phyloP scores from a whole-genome alignment of 2,113 vertebrate genomes.

The Plestiodon gilberti region DNA sequence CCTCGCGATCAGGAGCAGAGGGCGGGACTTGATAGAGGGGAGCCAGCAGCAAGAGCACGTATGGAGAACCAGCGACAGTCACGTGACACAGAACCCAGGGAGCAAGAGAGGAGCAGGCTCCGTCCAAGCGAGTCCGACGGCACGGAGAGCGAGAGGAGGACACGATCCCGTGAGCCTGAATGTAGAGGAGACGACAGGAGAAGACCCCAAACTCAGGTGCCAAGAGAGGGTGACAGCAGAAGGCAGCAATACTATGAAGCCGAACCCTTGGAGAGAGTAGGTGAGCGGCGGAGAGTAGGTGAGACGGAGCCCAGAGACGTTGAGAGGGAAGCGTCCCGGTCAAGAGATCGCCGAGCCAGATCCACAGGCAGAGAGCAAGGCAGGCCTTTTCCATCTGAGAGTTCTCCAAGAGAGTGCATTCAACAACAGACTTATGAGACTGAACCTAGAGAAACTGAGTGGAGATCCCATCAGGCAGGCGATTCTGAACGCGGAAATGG shows the following conservation, averaged over 20 bases:
- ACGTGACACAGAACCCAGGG: accelerated
- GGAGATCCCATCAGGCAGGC: too few relatives aligned
- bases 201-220: accelerated
- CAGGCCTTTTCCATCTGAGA: too few relatives aligned
- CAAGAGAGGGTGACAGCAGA: neutral
- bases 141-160: accelerated
- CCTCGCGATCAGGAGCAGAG: too few relatives aligned
- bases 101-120: neutral
- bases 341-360: too few relatives aligned
- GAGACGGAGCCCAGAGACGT: accelerated
- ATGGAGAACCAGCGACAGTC: accelerated
- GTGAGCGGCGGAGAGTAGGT: neutral
- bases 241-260: neutral
- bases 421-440: accelerated
- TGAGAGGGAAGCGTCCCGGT: accelerated
- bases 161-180: accelerated
- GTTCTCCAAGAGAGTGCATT: too few relatives aligned
- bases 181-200: accelerated
- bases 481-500: neutral
- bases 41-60: neutral
- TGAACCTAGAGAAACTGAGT: accelerated
- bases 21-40: neutral
- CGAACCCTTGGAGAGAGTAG: accelerated
- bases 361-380: too few relatives aligned
- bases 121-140: accelerated